phyloP scores from a whole-genome alignment of 2,113 vertebrate genomes.

The Tachysurus vachellii region DNA sequence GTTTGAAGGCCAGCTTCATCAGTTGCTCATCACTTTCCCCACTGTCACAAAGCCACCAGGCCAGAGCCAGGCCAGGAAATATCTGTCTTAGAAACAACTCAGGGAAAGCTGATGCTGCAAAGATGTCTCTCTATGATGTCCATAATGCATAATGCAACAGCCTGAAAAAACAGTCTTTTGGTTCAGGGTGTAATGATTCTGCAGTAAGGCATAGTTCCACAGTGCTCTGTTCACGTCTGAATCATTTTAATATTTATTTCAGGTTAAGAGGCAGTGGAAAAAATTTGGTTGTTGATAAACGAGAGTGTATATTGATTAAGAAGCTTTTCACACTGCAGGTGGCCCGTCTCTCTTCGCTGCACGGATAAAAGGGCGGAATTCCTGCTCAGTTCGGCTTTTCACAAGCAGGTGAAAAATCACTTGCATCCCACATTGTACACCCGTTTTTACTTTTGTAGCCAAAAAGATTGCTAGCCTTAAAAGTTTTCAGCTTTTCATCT shows the following conservation, averaged over 20 bases:
- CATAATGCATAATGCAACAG: conserved; percentile 35
- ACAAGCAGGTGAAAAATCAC: background rate
- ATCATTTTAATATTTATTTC: background rate
- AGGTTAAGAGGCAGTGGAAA: background rate
- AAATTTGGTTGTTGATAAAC: background rate
- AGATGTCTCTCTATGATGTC: conserved; percentile 18
- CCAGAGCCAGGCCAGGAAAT: conserved; percentile 18
- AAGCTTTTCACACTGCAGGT: background rate
- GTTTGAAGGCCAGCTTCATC: conserved; percentile 20
- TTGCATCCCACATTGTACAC: background rate
- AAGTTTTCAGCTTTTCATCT: background rate
- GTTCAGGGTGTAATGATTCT: background rate
- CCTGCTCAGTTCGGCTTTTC: background rate
- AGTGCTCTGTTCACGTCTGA: background rate
- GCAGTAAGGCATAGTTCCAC: background rate
- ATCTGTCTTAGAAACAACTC: conserved; percentile 19
- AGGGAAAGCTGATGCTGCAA: conserved; percentile 41
- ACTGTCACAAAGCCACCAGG: conserved; percentile 42
- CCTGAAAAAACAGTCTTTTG: background rate
- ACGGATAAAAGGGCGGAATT: conserved; percentile 2
- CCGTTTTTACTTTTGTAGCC: background rate
- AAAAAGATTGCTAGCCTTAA: background rate
- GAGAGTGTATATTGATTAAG: conserved; percentile 13
- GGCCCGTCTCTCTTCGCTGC: background rate
- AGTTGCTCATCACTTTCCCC: conserved; percentile 39